A percentile compares a stretch with the other conserved stretches of the same genome.
Evolutionary conservation across 2,113 vertebrate genomes (phyloP).

Genomic region (Cinclus cinclus): DNA sequence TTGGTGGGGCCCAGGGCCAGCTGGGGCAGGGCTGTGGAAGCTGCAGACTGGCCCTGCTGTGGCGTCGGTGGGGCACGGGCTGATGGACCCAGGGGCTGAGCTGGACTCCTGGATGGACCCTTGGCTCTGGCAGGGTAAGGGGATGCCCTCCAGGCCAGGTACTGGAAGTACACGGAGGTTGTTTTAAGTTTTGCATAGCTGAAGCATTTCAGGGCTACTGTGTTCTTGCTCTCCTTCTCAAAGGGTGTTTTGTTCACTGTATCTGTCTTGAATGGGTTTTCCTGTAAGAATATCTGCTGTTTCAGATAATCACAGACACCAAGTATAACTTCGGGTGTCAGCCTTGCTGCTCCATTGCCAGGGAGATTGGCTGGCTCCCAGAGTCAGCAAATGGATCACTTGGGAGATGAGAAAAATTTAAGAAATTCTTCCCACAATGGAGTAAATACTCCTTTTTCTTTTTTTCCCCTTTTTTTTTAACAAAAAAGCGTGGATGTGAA

Average conservation of each 20-base stretch:
- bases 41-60: accelerated
- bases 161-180: accelerated
- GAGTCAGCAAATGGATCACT: neutral
- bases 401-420: neutral
- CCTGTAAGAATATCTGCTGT: neutral
- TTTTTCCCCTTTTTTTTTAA: neutral
- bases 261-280: neutral
- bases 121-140: neutral
- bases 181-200: neutral
- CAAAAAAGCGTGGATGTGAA: neutral
- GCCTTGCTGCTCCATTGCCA: neutral
- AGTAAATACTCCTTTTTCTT: neutral
- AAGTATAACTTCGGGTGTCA: neutral
- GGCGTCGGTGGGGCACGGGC: accelerated
- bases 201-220: neutral
- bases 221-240: neutral
- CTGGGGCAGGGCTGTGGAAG: neutral
- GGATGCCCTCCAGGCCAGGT: neutral
- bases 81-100: neutral
- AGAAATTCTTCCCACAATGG: neutral
- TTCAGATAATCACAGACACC: neutral
- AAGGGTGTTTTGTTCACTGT: neutral
- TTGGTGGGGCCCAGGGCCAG: accelerated
- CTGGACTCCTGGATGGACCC: neutral
- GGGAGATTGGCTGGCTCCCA: neutral